These are phyloP conservation scores for Lithobates sylvaticus DNA, from an alignment of 2,797 vertebrate species.

Conservation along the genomic window DNA sequence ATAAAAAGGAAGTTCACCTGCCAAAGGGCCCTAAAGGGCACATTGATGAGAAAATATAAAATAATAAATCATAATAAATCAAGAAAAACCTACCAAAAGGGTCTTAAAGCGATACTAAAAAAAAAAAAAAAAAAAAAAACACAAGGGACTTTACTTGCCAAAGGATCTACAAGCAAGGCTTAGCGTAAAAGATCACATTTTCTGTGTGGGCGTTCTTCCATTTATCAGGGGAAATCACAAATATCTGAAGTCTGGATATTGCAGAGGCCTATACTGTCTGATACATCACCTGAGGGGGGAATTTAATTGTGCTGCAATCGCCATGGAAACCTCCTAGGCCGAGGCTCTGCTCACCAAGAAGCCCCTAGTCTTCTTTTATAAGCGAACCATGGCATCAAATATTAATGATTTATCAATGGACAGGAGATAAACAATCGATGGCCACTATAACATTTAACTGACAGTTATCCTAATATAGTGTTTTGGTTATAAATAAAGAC, in stretches of 20 bases:
- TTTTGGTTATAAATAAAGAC: too few relatives aligned
- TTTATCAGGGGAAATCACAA: not conserved
- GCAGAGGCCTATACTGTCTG: not conserved
- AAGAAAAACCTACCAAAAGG: too few relatives aligned
- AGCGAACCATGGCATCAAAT: not conserved
- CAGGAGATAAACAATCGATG: not conserved
- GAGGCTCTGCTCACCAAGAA: not conserved
- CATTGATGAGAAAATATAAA: too few relatives aligned
- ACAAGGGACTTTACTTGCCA: too few relatives aligned
- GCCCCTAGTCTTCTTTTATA: not conserved
- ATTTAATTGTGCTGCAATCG: not conserved
- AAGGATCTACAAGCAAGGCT: too few relatives aligned
- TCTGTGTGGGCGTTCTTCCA: not conserved
- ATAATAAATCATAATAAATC: too few relatives aligned
- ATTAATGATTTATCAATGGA: not conserved
- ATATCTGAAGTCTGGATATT: not conserved
- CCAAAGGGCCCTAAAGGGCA: too few relatives aligned
- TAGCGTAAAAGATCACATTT: too few relatives aligned
- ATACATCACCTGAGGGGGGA: not conserved
- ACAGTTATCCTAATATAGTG: too few relatives aligned
- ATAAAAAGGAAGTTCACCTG: too few relatives aligned
- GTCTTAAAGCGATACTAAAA: too few relatives aligned
- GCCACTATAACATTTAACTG: not conserved
- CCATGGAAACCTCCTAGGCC: conserved; percentile 24
- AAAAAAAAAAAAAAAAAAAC: too few relatives aligned